Evolutionary conservation across 53 echinoderm and acorn worm genomes (phyloP).

Genomic region (Crossaster papposus): DNA sequence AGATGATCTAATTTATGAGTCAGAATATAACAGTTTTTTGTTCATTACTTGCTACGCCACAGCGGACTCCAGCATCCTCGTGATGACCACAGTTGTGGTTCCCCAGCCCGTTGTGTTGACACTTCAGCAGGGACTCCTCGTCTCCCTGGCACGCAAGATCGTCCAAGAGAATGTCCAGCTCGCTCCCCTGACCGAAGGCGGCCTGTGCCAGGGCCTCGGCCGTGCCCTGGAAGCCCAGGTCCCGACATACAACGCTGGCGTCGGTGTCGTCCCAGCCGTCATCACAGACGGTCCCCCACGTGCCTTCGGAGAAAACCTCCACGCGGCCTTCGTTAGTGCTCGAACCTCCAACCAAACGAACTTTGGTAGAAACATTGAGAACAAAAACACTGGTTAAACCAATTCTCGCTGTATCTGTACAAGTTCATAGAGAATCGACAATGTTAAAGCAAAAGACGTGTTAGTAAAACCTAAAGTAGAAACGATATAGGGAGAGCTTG

Average conservation of each 20-base stretch:
- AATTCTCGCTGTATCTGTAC: neutral
- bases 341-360: slow-evolving; percentile 28
- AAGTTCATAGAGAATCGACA: neutral
- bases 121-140: slow-evolving; percentile 30
- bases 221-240: slow-evolving; percentile 48
- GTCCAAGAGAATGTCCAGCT: slow-evolving; percentile 49
- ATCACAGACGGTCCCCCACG: slow-evolving; percentile 71
- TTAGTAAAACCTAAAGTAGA: too few species aligned
- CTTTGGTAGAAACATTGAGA: neutral
- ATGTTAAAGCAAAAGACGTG: too few species aligned
- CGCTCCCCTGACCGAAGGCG: slow-evolving; percentile 11
- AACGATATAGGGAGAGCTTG: too few species aligned
- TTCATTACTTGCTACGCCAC: neutral
- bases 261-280: slow-evolving; percentile 57
- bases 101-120: slow-evolving; percentile 33
- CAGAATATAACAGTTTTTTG: too few species aligned
- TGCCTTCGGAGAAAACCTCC: slow-evolving; percentile 62
- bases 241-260: slow-evolving; percentile 68
- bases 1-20: too few species aligned
- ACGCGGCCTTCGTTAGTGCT: slow-evolving; percentile 55
- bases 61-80: slow-evolving; percentile 23
- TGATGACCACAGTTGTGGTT: slow-evolving; percentile 30
- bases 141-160: slow-evolving; percentile 52
- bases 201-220: slow-evolving; percentile 11
- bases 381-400: neutral